phyloP scores from a whole-genome alignment of 2,113 vertebrate species.

The Anser brachyrhynchus region DNA sequence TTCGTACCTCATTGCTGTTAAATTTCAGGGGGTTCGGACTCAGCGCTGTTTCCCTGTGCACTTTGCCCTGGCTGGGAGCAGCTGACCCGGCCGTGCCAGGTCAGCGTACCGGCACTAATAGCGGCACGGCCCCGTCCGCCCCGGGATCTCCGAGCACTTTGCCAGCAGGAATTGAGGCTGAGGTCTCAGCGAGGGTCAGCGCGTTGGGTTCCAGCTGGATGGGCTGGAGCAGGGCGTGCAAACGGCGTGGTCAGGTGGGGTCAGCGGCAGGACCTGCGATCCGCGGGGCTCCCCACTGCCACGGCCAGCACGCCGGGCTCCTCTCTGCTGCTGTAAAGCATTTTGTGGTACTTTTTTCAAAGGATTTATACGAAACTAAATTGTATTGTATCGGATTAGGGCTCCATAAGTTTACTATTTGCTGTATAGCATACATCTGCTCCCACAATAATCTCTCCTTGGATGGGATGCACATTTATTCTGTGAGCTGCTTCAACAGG shows the following conservation, averaged over 20 bases:
- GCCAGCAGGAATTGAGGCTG: background rate
- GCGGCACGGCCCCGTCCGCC: rapidly evolving
- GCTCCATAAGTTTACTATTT: slow-evolving; percentile 59
- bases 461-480: slow-evolving; percentile 25
- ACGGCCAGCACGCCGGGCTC: background rate
- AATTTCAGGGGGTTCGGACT: background rate
- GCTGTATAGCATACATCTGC: slow-evolving; percentile 57
- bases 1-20: background rate
- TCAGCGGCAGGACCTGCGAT: background rate
- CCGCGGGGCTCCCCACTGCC: background rate
- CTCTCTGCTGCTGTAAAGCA: background rate
- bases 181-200: rapidly evolving
- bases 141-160: background rate
- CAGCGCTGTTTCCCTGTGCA: background rate
- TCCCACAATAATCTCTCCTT: slow-evolving; percentile 46
- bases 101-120: background rate
- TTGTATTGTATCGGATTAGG: slow-evolving; percentile 40
- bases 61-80: background rate
- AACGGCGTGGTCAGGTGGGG: background rate
- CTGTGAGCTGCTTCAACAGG: slow-evolving; percentile 51
- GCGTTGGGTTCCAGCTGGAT: background rate
- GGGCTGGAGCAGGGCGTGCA: background rate
- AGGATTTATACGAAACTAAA: slow-evolving; percentile 50
- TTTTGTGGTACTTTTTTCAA: slow-evolving; percentile 13
- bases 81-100: background rate